phyloP scores from a whole-genome alignment of 2,113 vertebrate species.

The Pyrgilauda ruficollis region DNA sequence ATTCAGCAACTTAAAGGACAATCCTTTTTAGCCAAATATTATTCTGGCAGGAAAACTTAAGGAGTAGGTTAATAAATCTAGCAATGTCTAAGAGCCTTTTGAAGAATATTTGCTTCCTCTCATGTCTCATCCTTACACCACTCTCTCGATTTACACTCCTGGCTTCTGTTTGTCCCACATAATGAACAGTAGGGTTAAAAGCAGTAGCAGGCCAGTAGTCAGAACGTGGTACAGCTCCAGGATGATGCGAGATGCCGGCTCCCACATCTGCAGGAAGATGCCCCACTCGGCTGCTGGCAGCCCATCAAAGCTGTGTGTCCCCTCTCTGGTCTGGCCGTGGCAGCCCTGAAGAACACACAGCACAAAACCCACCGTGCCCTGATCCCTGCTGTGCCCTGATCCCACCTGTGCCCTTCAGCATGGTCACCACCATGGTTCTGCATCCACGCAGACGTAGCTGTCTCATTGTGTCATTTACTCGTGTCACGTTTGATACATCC shows the following conservation, averaged over 20 bases:
- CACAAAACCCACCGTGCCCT: accelerated
- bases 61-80: not conserved
- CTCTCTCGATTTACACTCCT: not conserved
- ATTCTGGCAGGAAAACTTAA: slow-evolving; percentile 7
- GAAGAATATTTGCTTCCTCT: not conserved
- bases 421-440: not conserved
- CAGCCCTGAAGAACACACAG: accelerated
- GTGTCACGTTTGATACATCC: accelerated
- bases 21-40: not conserved
- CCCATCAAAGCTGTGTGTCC: not conserved
- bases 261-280: accelerated
- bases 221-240: not conserved
- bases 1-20: not conserved
- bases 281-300: not conserved
- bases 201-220: not conserved
- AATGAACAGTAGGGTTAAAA: not conserved
- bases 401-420: not conserved
- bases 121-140: accelerated
- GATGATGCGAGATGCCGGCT: not conserved
- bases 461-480: not conserved
- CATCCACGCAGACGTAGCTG: accelerated
- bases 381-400: not conserved
- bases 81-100: not conserved
- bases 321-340: accelerated
- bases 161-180: not conserved